Base-by-base conservation (phyloP, 1,140 invertebrate genomes). In the Drosophila mojavensis region DNA sequence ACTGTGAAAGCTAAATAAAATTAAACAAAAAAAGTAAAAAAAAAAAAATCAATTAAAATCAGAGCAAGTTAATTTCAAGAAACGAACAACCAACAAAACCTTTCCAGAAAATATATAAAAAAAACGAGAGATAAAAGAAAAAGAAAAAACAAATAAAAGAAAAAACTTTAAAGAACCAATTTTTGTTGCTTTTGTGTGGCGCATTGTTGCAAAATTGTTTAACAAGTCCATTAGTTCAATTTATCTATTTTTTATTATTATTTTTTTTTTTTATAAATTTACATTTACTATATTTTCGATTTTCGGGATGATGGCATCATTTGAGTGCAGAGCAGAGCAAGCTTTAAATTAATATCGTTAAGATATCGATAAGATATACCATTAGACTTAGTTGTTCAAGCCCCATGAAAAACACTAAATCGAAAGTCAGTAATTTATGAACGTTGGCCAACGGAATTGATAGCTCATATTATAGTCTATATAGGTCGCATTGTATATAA, bases 1-100 rank as follows among this genome's bases (percentile, higher is more conserved):
- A 91, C 91, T 92, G 89, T 92, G 91, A 92, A 92, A 92, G 91
- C 89, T 92, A 91, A 92, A 92, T 91, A 91, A 92, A 92, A 92
- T 91, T 91, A 91, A 89, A 50, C 20, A 50, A 50, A 26, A 50
- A 50, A 50, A 24, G 36, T 39, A 50, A 26, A 79, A 72, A 58
- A 51, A 64, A 67, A 68, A 65, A 88, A 24, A 24, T 58, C 79
- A 80, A 89, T 83, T 88, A 72, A 79, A 75, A 80, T 72, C 65
- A 80, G 72, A 74, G 70, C 64, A 76, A 80, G 66, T 70, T 75
- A 72, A 81, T 78, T 85, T 78, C 48, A 54, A 74, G 65, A 74
- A 61, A 73, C 53, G 58, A 69, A 47, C 67, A 64, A 76, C 64
- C 70, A 82, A 67, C 65, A 70, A 72, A 82, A 82, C 72, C 71